Evolutionary conservation across 2,797 vertebrate species (phyloP).

Genomic region (Neosilurus mollespiculum): DNA sequence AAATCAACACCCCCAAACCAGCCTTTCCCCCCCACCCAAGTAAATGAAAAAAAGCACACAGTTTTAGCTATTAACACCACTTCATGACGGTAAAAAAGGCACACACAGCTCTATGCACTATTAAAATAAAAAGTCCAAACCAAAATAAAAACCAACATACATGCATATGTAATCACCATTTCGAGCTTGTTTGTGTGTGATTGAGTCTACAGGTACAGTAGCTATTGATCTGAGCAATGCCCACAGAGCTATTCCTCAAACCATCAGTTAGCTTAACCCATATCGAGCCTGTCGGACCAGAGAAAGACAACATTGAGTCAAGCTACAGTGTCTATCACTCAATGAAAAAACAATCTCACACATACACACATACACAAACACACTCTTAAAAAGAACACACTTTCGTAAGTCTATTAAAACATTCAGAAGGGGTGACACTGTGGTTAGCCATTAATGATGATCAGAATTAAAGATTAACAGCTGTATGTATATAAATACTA

Average conservation of each 20-base stretch:
- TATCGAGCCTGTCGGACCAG: conserved; percentile 99
- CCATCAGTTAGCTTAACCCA: conserved; percentile 98
- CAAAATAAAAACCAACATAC: conserved; percentile 86
- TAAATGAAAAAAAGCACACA: conserved; percentile 93
- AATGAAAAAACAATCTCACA: conserved; percentile 31
- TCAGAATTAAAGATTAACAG: neutral
- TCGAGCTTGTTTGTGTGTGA: conserved; percentile 93
- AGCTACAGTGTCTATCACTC: conserved; percentile 78
- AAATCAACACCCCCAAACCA: conserved; percentile 80
- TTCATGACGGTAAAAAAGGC: conserved; percentile 87
- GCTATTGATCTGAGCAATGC: conserved; percentile 88
- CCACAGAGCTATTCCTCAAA: conserved; percentile 98
- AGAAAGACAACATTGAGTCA: conserved; percentile 99
- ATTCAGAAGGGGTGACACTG: conserved; percentile 21
- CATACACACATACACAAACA: conserved; percentile 10
- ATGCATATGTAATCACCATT: conserved; percentile 99
- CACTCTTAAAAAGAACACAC: conserved; percentile 45
- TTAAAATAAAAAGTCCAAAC: conserved; percentile 70
- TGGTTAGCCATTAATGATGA: conserved; percentile 11
- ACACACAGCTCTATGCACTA: conserved; percentile 96
- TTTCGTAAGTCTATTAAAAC: conserved; percentile 49
- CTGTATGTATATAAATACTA: conserved; percentile 6
- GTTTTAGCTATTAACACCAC: conserved; percentile 98
- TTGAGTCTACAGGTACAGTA: conserved; percentile 91
- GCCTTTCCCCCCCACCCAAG: conserved; percentile 67